phyloP scores from a whole-genome alignment of 2,888 invertebrate genomes.

The Chymomyza fuscimana region DNA sequence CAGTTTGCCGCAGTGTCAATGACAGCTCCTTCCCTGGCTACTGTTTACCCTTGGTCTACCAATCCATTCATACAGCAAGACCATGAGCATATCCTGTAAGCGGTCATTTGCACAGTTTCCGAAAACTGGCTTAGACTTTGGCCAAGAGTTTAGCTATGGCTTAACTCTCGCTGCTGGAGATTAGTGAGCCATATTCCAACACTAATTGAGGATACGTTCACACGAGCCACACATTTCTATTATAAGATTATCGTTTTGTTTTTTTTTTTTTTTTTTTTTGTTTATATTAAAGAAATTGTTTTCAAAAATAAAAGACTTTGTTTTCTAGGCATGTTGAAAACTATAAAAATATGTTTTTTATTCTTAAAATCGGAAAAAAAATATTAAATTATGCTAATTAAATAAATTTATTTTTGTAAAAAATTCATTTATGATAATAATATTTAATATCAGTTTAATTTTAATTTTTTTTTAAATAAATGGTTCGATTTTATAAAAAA shows the following conservation, averaged over 20 bases:
- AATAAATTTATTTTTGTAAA: too few relatives aligned
- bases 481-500: too few relatives aligned
- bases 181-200: background rate
- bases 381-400: too few relatives aligned
- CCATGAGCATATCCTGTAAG: constrained; percentile 49
- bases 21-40: constrained; percentile 9
- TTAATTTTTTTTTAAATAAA: too few relatives aligned
- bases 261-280: too few relatives aligned
- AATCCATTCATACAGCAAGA: constrained; percentile 1
- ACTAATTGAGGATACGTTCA: background rate
- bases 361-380: too few relatives aligned
- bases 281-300: too few relatives aligned
- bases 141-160: constrained; percentile 10
- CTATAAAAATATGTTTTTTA: too few relatives aligned
- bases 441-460: too few relatives aligned
- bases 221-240: background rate
- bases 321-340: too few relatives aligned
- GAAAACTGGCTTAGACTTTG: constrained; percentile 14
- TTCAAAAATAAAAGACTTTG: too few relatives aligned
- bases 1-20: constrained; percentile 12
- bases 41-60: constrained; percentile 2
- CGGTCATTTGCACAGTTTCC: constrained; percentile 42
- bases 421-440: too few relatives aligned
- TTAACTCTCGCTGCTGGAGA: constrained; percentile 35
- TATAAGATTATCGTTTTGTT: background rate